A percentile compares a stretch with the other conserved stretches of the same genome.
phyloP scores from a whole-genome alignment of 2,888 invertebrate species.

The Alviniconcha strummeri region DNA sequence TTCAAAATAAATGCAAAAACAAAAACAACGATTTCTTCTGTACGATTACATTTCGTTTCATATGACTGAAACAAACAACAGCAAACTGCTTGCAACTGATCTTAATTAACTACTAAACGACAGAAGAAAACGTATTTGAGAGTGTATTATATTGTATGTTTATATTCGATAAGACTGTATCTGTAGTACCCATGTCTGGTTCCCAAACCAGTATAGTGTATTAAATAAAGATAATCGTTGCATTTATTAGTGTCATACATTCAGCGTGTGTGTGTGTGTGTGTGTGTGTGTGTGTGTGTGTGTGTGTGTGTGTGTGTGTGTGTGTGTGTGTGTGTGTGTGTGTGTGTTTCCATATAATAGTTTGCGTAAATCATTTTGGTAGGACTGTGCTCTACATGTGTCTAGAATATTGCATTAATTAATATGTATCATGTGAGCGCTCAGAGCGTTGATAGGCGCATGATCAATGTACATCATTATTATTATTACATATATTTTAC shows the following conservation, averaged over 20 bases:
- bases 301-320: conserved; percentile 19
- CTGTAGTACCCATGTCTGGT: not conserved
- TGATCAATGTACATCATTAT: too few relatives aligned
- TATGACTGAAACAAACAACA: too few relatives aligned
- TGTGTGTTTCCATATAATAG: not conserved
- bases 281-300: conserved; percentile 26
- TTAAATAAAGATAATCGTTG: not conserved
- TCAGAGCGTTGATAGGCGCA: too few relatives aligned
- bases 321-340: not conserved
- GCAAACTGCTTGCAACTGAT: too few relatives aligned
- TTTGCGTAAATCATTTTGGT: too few relatives aligned
- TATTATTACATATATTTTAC: not conserved
- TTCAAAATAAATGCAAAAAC: too few relatives aligned
- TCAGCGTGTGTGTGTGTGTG: not conserved
- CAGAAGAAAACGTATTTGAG: not conserved
- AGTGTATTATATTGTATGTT: not conserved
- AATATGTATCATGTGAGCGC: too few relatives aligned
- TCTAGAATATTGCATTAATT: too few relatives aligned
- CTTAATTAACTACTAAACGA: not conserved
- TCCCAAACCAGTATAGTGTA: too few relatives aligned
- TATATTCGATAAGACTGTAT: not conserved
- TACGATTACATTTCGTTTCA: too few relatives aligned
- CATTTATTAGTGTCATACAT: not conserved
- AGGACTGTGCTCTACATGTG: too few relatives aligned
- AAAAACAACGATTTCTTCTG: too few relatives aligned